Conservation (phyloP, 2,888 invertebrate species). For the Monoplex corrugatus region DNA sequence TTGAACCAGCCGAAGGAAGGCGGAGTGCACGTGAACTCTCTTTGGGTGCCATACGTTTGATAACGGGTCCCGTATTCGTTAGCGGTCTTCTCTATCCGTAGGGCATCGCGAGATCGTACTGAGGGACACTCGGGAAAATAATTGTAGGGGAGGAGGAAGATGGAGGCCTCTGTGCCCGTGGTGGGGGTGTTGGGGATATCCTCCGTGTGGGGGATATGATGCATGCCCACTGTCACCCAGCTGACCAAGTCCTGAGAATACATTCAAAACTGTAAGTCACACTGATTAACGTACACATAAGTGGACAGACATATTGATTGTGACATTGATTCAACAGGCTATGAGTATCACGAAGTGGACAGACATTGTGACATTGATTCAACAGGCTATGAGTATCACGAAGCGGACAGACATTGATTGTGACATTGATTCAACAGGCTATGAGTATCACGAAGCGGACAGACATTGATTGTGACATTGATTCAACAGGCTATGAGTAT, state of each 20-base stretch:
- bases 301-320: no score
- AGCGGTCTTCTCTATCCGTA: slow-evolving; percentile 48
- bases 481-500: no score
- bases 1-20: slow-evolving; percentile 30
- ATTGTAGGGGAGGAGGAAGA: slow-evolving; percentile 70
- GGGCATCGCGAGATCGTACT: slow-evolving; percentile 60
- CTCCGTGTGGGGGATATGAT: slow-evolving; percentile 70
- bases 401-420: no score
- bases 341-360: no score
- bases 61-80: not conserved
- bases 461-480: no score
- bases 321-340: no score
- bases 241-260: slow-evolving; percentile 69
- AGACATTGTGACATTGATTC: no score
- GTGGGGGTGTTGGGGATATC: slow-evolving; percentile 70
- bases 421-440: no score
- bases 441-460: no score
- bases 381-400: no score
- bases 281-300: no score
- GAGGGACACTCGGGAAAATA: slow-evolving; percentile 67
- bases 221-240: slow-evolving; percentile 69
- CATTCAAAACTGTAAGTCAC: no score
- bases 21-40: slow-evolving; percentile 48
- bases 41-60: slow-evolving; percentile 43
- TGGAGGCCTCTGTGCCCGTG: slow-evolving; percentile 60